Base-by-base conservation (phyloP, 92 coral and sea anemone genomes). In the Isaurus tuberculatus region DNA sequence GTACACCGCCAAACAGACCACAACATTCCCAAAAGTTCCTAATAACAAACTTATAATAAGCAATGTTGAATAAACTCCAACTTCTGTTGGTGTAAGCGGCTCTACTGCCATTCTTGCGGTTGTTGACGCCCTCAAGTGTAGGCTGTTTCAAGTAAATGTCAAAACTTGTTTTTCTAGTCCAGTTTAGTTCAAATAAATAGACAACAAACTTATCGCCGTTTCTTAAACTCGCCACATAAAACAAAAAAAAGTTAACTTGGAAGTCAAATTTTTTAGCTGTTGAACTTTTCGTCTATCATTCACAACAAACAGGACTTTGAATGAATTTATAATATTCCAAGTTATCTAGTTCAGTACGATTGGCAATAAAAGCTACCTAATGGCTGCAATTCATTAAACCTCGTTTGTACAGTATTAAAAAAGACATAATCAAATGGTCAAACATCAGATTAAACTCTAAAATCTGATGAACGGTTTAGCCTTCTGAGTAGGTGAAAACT, bases 1-100 rank as follows among this genome's bases (percentile, higher is more conserved):
- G 60, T 83, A 90, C 34, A 90, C 89, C 3, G 93, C 93, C 37
- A 90, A 49, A 65, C 93, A 90, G 37, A 90, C 91, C 4, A 79
- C 72, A 40, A 30, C 16, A 28, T 90, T 90, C 10, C 93, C 93
- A 34, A 87, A 13, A n/a, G 88, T 34, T 16, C 93, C 93, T 32
- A 83, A 65, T 31, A 83, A 27, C 55, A 87, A 75, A 32, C 85
- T 87, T 20, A 83, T 8, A 53, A 63, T 26, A 6, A 90, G 83
- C 42, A 90, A 34, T 13, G 60, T 79, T 13, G 83, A 70, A 70
- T 82, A 84, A 1, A 65, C 37, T 3, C 15, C 28, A 19, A 69
- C 68, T 53, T 87, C 91, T 22, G 60, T 65, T 0, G 55, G 65
- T 5, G 91, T 65, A n/a, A 90, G 83, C 46, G 84, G 40, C 40